Base-by-base conservation (phyloP, 2,888 invertebrate species). In the Fragum whitleyi region DNA sequence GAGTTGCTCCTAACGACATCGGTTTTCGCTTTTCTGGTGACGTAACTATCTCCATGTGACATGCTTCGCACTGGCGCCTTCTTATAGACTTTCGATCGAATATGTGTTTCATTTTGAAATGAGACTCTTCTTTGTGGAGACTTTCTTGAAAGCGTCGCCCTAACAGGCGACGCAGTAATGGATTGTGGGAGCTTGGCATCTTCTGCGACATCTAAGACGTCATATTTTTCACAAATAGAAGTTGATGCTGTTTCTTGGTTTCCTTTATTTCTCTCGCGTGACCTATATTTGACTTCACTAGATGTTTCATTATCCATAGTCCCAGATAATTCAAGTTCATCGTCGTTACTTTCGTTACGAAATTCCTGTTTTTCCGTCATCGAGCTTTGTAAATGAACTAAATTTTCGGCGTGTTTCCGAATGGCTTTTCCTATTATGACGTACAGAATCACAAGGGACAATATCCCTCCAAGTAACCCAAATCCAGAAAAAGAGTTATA, bases 351-450 rank as follows among this genome's bases (percentile, higher is more conserved):
- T 7, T 61, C 61, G 9, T 57, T 14, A 21, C 42, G 14, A 21
- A 72, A 21, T 2, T n/a, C 16, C 1, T 61, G 57, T 39, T n/a
- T 26, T 67, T 65, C 55, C n/a, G 26, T n/a, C n/a, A n/a, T n/a
- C 16, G 29, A 32, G 32, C 61, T 61, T 32, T 61, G 61, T 7
- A 61, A 67, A 16, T 67, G 26, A 21, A 42, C 28, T 1, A 68
- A 2, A 28, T 39, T 39, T n/a, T 47, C 19, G 6, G 70, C 36
- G 51, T 77, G 77, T 21, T 53, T 51, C 6, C 62, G 55, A 9
- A 86, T 79, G 6, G 68, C 61, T 21, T 75, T 61, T 0, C 81
- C 86, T 14, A 86, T 86, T 6, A 86, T 21, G 23, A 67, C 29
- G 53, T 81, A 86, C 21, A 86, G 57, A 1, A 79, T 53, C 16